Conservation (phyloP, 2,888 invertebrate genomes). For the Dynastes hyllus region DNA sequence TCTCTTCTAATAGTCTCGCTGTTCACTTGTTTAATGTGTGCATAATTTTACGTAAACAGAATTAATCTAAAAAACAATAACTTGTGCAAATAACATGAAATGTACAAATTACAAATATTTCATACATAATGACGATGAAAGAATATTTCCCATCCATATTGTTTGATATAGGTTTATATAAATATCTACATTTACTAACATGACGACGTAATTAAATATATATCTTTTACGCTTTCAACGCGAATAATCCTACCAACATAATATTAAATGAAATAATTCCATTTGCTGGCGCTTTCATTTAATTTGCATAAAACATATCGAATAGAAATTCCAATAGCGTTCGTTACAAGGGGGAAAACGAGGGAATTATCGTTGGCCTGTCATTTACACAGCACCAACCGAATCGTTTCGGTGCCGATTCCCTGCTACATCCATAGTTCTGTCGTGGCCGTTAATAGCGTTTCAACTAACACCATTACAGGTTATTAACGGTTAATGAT, state of each 20-base stretch:
- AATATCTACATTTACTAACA: too few species aligned
- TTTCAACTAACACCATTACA: neutral
- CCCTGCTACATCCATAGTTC: neutral
- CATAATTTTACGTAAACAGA: too few species aligned
- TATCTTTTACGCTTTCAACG: too few species aligned
- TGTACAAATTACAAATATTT: too few species aligned
- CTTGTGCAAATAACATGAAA: too few species aligned
- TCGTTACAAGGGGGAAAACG: slow-evolving; percentile 2
- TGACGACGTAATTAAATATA: too few species aligned
- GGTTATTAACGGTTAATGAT: slow-evolving; percentile 19
- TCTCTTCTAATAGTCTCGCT: too few species aligned
- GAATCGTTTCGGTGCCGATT: neutral
- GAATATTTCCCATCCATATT: too few species aligned
- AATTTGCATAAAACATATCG: slow-evolving; percentile 17
- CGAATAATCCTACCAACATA: neutral
- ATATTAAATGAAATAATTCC: neutral
- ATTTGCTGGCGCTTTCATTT: neutral
- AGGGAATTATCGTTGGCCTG: neutral
- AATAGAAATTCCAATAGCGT: neutral
- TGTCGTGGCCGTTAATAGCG: slow-evolving; percentile 10
- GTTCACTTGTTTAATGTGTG: too few species aligned
- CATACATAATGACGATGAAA: too few species aligned
- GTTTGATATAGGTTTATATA: too few species aligned
- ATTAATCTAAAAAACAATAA: too few species aligned
- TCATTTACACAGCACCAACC: slow-evolving; percentile 5